Evolutionary conservation across 2,797 vertebrate genomes (phyloP), one percentile per base, ranked within the genome.

Genomic region (Myotis findleyi): DNA sequence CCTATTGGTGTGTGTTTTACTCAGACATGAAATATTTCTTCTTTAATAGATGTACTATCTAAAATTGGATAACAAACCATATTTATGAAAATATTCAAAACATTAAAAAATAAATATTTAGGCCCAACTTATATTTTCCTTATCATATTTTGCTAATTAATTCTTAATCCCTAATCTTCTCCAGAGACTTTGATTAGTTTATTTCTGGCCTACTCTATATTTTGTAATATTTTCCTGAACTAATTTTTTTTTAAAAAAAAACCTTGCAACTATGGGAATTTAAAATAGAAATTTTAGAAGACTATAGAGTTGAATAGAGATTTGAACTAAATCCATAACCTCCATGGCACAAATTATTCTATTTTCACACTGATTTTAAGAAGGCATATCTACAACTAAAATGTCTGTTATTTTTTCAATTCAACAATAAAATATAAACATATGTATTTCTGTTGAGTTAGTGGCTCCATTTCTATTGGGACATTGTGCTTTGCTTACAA

Each of bases 211-310:
- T 71, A 53, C 4, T 93, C 20, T 2, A 69, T 69, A 25, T 69
- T 71, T 25, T 51, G 17, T 81, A 72, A 64, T 55, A n/a, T 57
- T 91, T 93, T 81, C 18, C 13, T 81, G 36, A 81, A 51, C 59
- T 86, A 62, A 77, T 49, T 90, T 62, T 4, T 66, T 64, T 62
- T 30, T 51, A n/a, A n/a, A n/a, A 66, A 87, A 85, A 66, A 71
- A 30, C 51, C 7, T 64, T 73, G 20, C 33, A 55, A 25, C 4
- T 17, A 20, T 66, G 2, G 0, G 3, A 49, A 72, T 47, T 73
- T 79, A 57, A 94, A 92, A 72, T 47, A 51, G 21, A 64, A 80
- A 75, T 18, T 71, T 87, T 91, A 86, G 41, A 30, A 88, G 21
- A 93, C 9, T 75, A 71, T n/a, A 80, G 21, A 33, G 66, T 64